phyloP scores from a whole-genome alignment of 1,140 invertebrate species.

The Euwallacea fornicatus region DNA sequence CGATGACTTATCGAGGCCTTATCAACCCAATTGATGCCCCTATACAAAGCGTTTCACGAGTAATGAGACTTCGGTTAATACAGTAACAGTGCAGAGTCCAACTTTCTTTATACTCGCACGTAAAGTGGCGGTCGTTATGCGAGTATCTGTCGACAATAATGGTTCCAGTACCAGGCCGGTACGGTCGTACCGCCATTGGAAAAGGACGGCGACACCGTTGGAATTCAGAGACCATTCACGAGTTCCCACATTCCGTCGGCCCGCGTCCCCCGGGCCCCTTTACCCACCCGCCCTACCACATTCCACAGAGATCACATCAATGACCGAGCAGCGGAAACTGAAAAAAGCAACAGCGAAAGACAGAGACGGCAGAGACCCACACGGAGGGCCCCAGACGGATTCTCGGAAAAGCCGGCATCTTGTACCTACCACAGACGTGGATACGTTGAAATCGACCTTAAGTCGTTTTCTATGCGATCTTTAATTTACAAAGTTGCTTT shows the following conservation, averaged over 20 bases:
- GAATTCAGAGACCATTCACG: slow-evolving; percentile 54
- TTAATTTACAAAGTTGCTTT: too few relatives aligned
- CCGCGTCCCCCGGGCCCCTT: slow-evolving; percentile 36
- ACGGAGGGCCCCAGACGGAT: slow-evolving; percentile 40
- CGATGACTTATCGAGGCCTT: too few relatives aligned
- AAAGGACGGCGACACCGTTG: slow-evolving; percentile 46
- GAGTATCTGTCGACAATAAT: slow-evolving; percentile 10
- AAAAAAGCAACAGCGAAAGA: slow-evolving; percentile 44
- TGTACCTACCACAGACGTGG: slow-evolving; percentile 32
- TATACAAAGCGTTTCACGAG: too few relatives aligned
- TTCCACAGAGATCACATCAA: slow-evolving; percentile 55
- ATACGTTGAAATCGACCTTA: slow-evolving; percentile 10
- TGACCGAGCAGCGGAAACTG: slow-evolving; percentile 52
- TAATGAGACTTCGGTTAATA: background rate
- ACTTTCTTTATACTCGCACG: slow-evolving; percentile 21
- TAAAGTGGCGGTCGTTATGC: slow-evolving; percentile 7
- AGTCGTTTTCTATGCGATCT: background rate
- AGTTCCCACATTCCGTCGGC: slow-evolving; percentile 52
- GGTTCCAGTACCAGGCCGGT: slow-evolving; percentile 39
- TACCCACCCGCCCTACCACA: slow-evolving; percentile 51
- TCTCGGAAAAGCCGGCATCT: slow-evolving; percentile 43
- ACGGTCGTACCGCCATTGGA: slow-evolving; percentile 34
- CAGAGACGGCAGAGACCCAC: slow-evolving; percentile 40
- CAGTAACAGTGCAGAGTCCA: slow-evolving; percentile 15
- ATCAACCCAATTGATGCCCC: too few relatives aligned